A percentile compares a stretch with the other conserved stretches of the same genome.
phyloP scores from a whole-genome alignment of 2,888 invertebrate species.

The Megastigmus dorsalis region DNA sequence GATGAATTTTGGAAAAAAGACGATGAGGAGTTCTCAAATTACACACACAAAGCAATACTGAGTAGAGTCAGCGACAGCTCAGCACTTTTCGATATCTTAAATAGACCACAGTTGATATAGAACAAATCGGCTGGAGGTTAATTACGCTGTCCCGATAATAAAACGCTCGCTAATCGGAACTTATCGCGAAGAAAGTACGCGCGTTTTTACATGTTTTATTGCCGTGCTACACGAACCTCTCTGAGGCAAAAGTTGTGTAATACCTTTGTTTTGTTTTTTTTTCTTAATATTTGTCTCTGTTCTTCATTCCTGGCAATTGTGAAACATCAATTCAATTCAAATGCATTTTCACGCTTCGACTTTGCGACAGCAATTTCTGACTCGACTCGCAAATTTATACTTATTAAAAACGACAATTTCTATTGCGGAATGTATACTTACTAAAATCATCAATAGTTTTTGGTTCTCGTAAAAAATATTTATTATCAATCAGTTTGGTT shows the following conservation, averaged over 20 bases:
- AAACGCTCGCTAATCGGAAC: slow-evolving; percentile 47
- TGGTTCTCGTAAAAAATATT: too few species aligned
- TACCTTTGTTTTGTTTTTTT: slow-evolving; percentile 43
- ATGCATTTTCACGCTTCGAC: too few species aligned
- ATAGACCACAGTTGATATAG: slow-evolving; percentile 27
- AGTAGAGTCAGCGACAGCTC: background rate
- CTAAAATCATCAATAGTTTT: too few species aligned
- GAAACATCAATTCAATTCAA: background rate
- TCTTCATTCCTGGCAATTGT: slow-evolving; percentile 6
- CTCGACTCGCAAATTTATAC: too few species aligned
- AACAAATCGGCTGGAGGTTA: slow-evolving; percentile 28
- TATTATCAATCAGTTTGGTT: too few species aligned
- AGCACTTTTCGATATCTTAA: background rate
- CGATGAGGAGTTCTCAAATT: background rate
- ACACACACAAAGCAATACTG: background rate
- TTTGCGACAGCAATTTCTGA: too few species aligned
- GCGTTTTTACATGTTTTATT: slow-evolving; percentile 42
- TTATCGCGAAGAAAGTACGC: slow-evolving; percentile 44
- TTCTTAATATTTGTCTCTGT: slow-evolving; percentile 10
- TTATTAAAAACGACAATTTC: too few species aligned
- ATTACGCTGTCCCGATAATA: slow-evolving; percentile 30
- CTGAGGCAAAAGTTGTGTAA: slow-evolving; percentile 45
- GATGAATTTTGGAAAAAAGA: slow-evolving; percentile 7
- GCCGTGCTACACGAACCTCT: slow-evolving; percentile 54
- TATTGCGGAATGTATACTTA: too few species aligned